phyloP scores from a whole-genome alignment of 2,113 vertebrate genomes.

The human region DNA sequence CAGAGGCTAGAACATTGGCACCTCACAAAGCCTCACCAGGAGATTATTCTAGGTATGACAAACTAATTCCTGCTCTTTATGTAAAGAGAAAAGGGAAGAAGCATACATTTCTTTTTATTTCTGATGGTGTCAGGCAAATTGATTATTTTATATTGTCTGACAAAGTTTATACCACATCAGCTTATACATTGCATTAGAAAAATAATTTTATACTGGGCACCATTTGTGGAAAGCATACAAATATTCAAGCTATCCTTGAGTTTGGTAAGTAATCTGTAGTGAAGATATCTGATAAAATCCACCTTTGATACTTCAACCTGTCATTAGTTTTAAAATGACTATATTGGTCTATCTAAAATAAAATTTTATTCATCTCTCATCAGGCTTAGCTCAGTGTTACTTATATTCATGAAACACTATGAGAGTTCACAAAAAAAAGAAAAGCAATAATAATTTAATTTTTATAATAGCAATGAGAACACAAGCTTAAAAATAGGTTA shows the following conservation, averaged over 20 bases:
- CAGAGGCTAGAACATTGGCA: background rate
- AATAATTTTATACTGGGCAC: background rate
- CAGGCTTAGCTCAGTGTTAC: background rate
- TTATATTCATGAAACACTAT: background rate
- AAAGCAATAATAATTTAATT: background rate
- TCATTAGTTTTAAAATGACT: background rate
- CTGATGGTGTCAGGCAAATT: background rate
- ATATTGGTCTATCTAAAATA: background rate
- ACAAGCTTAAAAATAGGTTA: background rate
- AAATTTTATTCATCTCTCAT: conserved; percentile 39
- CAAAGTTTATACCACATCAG: background rate
- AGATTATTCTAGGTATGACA: background rate
- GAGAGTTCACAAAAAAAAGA: background rate
- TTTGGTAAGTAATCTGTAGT: background rate
- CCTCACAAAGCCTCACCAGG: background rate
- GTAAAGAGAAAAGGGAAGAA: background rate
- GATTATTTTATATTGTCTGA: conserved; percentile 28
- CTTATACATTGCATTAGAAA: conserved; percentile 1
- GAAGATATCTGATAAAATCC: conserved; percentile 42
- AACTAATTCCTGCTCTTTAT: background rate
- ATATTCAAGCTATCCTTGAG: background rate
- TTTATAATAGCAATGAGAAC: background rate
- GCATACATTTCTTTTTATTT: conserved; percentile 27
- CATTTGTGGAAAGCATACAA: conserved; percentile 37
- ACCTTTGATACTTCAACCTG: background rate